Evolutionary conservation across 2,113 vertebrate species (phyloP).

Genomic region (Nyctereutes procyonoides): DNA sequence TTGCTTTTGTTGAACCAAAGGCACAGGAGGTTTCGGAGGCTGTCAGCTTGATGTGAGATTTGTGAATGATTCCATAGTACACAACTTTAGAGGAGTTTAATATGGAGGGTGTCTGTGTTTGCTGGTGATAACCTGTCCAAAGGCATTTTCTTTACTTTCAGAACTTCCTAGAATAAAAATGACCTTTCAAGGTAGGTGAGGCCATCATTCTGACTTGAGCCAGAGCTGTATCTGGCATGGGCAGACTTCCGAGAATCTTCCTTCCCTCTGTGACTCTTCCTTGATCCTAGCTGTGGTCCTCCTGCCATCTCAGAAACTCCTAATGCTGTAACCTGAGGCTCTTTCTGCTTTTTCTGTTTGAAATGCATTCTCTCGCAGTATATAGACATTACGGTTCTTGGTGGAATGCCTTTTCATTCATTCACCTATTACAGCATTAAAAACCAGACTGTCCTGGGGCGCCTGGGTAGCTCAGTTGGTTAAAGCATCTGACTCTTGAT

Average conservation of each 20-base stretch:
- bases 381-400: slow-evolving; percentile 14
- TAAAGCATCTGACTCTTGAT: neutral
- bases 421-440: neutral
- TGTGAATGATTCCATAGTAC: neutral
- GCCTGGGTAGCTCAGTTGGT: neutral
- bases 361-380: neutral
- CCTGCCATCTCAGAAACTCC: neutral
- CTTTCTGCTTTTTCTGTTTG: neutral
- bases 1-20: slow-evolving; percentile 34
- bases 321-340: neutral
- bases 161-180: neutral
- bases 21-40: neutral
- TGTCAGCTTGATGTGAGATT: neutral
- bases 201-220: neutral
- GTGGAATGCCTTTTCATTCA: slow-evolving; percentile 45
- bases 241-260: neutral
- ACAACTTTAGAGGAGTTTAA: neutral
- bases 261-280: too few species aligned
- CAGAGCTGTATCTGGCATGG: neutral
- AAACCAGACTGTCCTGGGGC: neutral
- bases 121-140: neutral
- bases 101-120: neutral
- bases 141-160: neutral
- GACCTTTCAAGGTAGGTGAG: neutral
- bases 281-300: neutral